Evolutionary conservation across 1,140 invertebrate species (phyloP).

Genomic region (Lordiphosa clarofinis): DNA sequence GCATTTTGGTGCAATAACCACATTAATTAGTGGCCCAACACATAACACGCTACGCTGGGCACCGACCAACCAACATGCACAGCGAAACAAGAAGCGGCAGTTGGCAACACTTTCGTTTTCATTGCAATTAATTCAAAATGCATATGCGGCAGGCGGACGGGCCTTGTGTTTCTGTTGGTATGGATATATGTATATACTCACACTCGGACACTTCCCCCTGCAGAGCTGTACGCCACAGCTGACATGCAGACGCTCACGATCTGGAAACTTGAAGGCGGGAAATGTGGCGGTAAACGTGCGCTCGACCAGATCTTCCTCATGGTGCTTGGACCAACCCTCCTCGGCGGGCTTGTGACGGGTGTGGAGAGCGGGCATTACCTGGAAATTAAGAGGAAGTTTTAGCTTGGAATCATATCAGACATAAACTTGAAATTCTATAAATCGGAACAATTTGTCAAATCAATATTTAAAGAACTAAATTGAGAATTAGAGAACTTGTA

Average conservation of each 20-base stretch:
- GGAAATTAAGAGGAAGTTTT: neutral
- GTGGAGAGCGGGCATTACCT: constrained; percentile 78
- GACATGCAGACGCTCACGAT: constrained; percentile 86
- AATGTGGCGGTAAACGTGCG: constrained; percentile 83
- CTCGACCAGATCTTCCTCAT: constrained; percentile 77
- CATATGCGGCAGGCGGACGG: constrained; percentile 19
- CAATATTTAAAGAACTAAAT: no score
- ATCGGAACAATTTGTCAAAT: no score
- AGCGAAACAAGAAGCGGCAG: constrained; percentile 1
- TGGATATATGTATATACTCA: constrained; percentile 65
- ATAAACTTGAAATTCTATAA: no score
- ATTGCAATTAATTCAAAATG: constrained; percentile 68
- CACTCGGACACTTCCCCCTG: constrained; percentile 84
- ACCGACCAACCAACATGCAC: neutral
- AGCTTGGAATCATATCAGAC: no score
- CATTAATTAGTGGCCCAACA: constrained; percentile 64
- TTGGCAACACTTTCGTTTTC: constrained; percentile 69
- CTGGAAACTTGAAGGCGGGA: constrained; percentile 89
- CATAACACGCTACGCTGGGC: constrained; percentile 53
- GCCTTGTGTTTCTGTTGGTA: no score
- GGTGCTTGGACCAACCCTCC: constrained; percentile 79
- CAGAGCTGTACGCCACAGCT: constrained; percentile 85
- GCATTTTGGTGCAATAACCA: constrained; percentile 76
- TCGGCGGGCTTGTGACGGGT: constrained; percentile 60
- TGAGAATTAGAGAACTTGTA: no score